These are phyloP conservation scores for Stenotaenia linearis DNA, from an alignment of 2,888 invertebrate species.

Conservation along the genomic window DNA sequence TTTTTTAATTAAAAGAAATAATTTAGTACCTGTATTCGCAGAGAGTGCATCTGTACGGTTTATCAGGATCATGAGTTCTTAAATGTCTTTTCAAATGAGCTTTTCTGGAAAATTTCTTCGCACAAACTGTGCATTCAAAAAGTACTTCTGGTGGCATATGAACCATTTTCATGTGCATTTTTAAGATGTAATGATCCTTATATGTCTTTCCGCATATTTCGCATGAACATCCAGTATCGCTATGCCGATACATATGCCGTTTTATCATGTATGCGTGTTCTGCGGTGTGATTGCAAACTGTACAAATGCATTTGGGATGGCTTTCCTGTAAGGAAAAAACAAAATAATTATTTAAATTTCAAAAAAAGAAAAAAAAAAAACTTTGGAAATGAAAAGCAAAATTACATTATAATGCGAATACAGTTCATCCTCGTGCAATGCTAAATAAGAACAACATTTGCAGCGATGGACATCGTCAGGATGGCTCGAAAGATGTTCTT, in stretches of 20 bases:
- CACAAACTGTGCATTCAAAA: conserved; percentile 47
- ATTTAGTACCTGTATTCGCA: conserved; percentile 47
- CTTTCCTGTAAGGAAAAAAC: conserved; percentile 40
- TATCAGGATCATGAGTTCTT: conserved; percentile 47
- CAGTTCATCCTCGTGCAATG: conserved; percentile 42
- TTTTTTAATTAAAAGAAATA: not conserved
- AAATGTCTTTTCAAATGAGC: conserved; percentile 49
- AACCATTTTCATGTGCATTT: conserved; percentile 50
- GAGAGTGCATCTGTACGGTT: conserved; percentile 47
- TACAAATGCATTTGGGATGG: conserved; percentile 47
- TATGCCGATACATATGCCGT: conserved; percentile 48
- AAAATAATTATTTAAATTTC: not conserved
- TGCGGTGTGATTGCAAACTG: conserved; percentile 46
- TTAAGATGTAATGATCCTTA: conserved; percentile 49
- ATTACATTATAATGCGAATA: conserved; percentile 46
- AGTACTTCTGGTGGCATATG: conserved; percentile 48
- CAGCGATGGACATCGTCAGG: conserved; percentile 43
- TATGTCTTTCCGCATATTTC: conserved; percentile 47
- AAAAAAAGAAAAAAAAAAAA: not conserved
- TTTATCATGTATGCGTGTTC: conserved; percentile 48
- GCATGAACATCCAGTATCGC: conserved; percentile 45
- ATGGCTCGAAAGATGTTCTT: conserved; percentile 45
- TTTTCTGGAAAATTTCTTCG: conserved; percentile 48
- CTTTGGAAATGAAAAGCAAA: not conserved
- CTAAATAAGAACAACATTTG: conserved; percentile 41